Conservation (phyloP, 2,113 vertebrate genomes). For the Thamnaconus septentrionalis region DNA sequence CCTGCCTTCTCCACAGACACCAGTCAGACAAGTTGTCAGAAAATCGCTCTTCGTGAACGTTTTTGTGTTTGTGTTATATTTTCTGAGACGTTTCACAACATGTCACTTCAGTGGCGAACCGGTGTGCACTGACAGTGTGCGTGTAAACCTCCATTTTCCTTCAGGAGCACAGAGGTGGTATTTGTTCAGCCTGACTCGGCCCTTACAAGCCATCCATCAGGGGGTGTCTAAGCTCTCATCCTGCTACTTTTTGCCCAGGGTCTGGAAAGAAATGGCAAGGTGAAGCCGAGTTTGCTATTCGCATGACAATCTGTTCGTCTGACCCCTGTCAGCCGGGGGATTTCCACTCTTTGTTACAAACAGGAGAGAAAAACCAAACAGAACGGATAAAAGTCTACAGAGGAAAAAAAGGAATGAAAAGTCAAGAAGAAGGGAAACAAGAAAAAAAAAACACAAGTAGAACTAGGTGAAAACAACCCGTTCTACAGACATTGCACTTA, state of each 20-base stretch:
- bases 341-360: constrained; percentile 31
- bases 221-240: constrained; percentile 24
- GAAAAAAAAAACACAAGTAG: too few species aligned
- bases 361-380: not conserved
- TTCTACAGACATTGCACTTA: too few species aligned
- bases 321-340: constrained; percentile 26
- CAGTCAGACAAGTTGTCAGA: constrained; percentile 22
- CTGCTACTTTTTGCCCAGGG: constrained; percentile 17
- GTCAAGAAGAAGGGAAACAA: too few species aligned
- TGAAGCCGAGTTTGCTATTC: constrained; percentile 23
- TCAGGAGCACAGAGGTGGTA: constrained; percentile 13
- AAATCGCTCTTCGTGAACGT: constrained; percentile 31
- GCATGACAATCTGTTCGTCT: constrained; percentile 5
- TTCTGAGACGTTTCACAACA: constrained; percentile 13
- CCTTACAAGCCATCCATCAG: constrained; percentile 22
- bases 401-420: too few species aligned
- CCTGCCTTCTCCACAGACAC: constrained; percentile 1
- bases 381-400: too few species aligned
- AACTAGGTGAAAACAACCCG: too few species aligned
- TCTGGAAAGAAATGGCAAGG: constrained; percentile 5
- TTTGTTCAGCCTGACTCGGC: constrained; percentile 27
- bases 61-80: constrained; percentile 25
- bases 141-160: constrained; percentile 12
- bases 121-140: constrained; percentile 7
- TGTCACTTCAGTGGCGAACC: constrained; percentile 10